phyloP scores from a whole-genome alignment of 2,888 invertebrate genomes.

The Stenchaetothrips biformis region DNA sequence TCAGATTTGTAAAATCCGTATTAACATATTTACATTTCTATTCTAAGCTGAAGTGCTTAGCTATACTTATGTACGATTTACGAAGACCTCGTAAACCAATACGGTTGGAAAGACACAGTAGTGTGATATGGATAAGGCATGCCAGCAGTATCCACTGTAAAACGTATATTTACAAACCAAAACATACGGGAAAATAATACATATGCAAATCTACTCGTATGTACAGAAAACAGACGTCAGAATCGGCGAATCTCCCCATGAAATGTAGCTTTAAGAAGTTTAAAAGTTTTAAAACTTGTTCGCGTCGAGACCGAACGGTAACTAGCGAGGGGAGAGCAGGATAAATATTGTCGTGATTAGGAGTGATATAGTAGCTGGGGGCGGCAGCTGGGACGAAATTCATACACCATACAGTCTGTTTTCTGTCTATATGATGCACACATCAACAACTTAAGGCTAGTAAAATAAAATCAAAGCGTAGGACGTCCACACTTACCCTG shows the following conservation, averaged over 20 bases:
- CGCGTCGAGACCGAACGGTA: too few relatives aligned
- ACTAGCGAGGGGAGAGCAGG: too few relatives aligned
- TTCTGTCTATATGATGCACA: neutral
- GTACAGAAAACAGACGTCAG: neutral
- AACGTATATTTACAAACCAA: neutral
- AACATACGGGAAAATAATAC: neutral
- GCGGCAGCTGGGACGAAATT: neutral
- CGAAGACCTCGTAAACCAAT: neutral
- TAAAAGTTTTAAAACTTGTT: too few relatives aligned
- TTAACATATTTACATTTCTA: neutral
- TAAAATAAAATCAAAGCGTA: neutral
- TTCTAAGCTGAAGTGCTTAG: neutral
- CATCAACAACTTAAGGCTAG: neutral
- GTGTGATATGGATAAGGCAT: neutral
- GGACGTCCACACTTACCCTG: conserved; percentile 20
- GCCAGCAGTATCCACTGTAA: neutral
- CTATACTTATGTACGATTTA: neutral
- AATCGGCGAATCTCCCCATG: too few relatives aligned
- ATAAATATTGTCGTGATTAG: too few relatives aligned
- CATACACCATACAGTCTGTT: neutral
- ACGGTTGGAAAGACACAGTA: conserved; percentile 16
- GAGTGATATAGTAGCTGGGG: too few relatives aligned
- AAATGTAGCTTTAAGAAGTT: too few relatives aligned
- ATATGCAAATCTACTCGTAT: neutral
- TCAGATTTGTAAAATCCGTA: neutral